phyloP scores from a whole-genome alignment of 2,888 invertebrate genomes.

The Falcaria lacertinaria region DNA sequence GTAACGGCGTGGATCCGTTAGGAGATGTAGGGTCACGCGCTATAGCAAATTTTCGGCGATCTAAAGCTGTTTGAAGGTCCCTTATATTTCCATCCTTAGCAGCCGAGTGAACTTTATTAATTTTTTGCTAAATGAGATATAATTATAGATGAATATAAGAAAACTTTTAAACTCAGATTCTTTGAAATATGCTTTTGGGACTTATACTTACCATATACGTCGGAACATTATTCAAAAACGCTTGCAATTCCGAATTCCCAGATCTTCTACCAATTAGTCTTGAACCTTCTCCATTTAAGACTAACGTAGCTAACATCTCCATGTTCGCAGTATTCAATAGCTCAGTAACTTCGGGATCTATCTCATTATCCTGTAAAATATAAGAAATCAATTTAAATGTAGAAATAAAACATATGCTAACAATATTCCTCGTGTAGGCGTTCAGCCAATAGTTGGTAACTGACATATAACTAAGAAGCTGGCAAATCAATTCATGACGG shows the following conservation, averaged over 20 bases:
- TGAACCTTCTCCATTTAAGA: conserved; percentile 92
- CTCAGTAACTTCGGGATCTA: conserved; percentile 83
- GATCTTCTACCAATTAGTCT: conserved; percentile 85
- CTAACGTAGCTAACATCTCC: conserved; percentile 93
- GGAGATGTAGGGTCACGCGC: conserved; percentile 92
- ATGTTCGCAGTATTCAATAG: conserved; percentile 88
- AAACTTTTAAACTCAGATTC: too few species aligned
- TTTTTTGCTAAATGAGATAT: conserved; percentile 85
- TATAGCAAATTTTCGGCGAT: conserved; percentile 93
- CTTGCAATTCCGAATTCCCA: conserved; percentile 88
- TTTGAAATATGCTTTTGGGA: too few species aligned
- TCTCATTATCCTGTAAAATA: conserved; percentile 64
- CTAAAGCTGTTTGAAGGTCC: conserved; percentile 90
- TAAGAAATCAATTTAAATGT: conserved; percentile 3
- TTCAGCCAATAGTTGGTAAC: conserved; percentile 38
- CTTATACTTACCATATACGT: conserved; percentile 89
- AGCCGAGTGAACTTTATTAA: conserved; percentile 91
- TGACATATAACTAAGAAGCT: conserved; percentile 68
- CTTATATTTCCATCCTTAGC: conserved; percentile 91
- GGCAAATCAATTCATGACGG: conserved; percentile 70
- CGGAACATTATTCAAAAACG: conserved; percentile 92
- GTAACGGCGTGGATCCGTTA: conserved; percentile 91
- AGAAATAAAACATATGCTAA: background rate
- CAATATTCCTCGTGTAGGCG: conserved; percentile 29
- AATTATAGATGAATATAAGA: background rate